phyloP scores from a whole-genome alignment of 30 jellyfish, hydroid and myxozoan species.

The Mastigias papua region DNA sequence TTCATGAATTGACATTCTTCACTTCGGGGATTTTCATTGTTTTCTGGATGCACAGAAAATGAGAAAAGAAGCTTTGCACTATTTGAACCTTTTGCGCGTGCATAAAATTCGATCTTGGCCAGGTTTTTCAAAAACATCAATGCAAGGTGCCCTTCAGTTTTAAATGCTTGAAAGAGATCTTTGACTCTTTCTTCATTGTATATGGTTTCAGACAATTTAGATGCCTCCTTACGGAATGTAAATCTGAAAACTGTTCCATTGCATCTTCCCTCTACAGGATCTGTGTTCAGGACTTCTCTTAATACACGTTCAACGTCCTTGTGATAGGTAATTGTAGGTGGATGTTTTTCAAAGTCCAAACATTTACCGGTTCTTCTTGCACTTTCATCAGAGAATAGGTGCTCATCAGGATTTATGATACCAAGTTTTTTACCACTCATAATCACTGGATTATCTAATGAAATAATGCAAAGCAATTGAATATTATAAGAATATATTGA shows the following conservation, averaged over 20 bases:
- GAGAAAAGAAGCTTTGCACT: constrained; percentile 34
- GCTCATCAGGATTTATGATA: constrained; percentile 67
- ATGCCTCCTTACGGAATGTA: constrained; percentile 60
- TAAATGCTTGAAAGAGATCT: constrained; percentile 49
- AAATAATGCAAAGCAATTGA: too few species aligned
- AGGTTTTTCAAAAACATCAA: constrained; percentile 69
- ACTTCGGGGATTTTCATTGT: not conserved
- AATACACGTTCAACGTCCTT: not conserved
- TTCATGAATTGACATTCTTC: not conserved
- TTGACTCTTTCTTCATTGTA: constrained; percentile 41
- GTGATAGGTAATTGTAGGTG: not conserved
- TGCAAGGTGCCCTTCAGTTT: constrained; percentile 69
- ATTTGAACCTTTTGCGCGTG: constrained; percentile 20
- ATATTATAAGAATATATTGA: too few species aligned
- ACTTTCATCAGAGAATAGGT: constrained; percentile 16
- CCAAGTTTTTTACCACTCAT: constrained; percentile 56
- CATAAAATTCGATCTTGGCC: constrained; percentile 48
- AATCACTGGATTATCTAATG: constrained; percentile 72
- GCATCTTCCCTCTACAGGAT: constrained; percentile 29
- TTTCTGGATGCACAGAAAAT: constrained; percentile 8
- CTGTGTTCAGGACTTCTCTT: constrained; percentile 10
- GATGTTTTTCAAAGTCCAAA: constrained; percentile 1
- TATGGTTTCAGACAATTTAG: constrained; percentile 64
- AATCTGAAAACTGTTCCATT: constrained; percentile 79
- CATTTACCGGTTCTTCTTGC: constrained; percentile 43